These are phyloP conservation scores for Brachionus sp. DNA, from an alignment of 1,140 invertebrate species.

Conservation along the genomic window DNA sequence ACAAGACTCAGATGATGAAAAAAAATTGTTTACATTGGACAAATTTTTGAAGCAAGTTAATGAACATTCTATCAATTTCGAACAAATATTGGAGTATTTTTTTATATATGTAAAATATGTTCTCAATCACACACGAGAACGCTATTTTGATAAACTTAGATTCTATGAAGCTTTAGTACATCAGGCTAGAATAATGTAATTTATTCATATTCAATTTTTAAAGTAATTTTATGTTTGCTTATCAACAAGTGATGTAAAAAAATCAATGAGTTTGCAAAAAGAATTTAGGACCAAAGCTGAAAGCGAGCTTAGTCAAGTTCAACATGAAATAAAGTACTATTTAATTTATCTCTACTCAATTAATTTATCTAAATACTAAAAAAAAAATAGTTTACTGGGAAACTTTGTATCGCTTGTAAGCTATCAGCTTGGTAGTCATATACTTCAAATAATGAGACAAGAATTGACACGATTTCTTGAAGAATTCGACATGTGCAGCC, in stretches of 20 bases:
- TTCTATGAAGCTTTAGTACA: conserved; percentile 26
- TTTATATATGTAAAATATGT: conserved; percentile 42
- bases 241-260: not conserved
- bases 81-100: conserved; percentile 28
- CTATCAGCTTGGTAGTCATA: not conserved
- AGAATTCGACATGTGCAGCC: not conserved
- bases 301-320: not conserved
- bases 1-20: not conserved
- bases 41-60: not conserved
- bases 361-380: not conserved
- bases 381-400: not conserved
- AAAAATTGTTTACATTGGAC: not conserved
- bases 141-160: conserved; percentile 24
- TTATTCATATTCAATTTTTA: not conserved
- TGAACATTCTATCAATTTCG: not conserved
- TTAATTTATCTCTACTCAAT: not conserved
- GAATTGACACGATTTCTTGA: not conserved
- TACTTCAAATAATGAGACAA: not conserved
- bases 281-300: not conserved
- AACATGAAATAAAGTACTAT: conserved; percentile 14
- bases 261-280: conserved; percentile 16
- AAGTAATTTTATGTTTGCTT: not conserved
- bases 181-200: not conserved
- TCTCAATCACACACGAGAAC: conserved; percentile 1
- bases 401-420: not conserved